A percentile compares a stretch with the other conserved stretches of the same genome.
phyloP scores from a whole-genome alignment of 2,113 vertebrate genomes.

The Phainopepla nitens region DNA sequence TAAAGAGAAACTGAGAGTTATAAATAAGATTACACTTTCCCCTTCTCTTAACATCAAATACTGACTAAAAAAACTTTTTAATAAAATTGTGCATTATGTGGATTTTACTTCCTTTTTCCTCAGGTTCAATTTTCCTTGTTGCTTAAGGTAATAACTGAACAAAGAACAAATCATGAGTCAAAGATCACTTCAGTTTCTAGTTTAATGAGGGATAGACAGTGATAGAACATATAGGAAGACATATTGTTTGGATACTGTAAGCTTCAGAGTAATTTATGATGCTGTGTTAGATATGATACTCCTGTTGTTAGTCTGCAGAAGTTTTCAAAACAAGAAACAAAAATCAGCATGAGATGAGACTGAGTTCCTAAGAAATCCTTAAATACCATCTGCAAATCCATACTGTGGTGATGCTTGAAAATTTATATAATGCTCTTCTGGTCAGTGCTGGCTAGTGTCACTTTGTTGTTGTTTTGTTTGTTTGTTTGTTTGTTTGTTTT shows the following conservation, averaged over 20 bases:
- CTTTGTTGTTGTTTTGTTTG: not conserved
- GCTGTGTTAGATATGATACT: not conserved
- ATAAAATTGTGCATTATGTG: not conserved
- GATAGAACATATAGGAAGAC: not conserved
- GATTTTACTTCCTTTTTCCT: not conserved
- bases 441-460: not conserved
- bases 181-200: not conserved
- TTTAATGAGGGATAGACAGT: not conserved
- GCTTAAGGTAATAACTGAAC: not conserved
- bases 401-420: not conserved
- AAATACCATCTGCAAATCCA: not conserved
- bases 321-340: not conserved
- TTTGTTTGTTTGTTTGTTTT: not conserved
- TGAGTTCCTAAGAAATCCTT: not conserved
- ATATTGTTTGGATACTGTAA: not conserved
- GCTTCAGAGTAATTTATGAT: not conserved
- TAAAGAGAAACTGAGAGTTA: not conserved
- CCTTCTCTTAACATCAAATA: not conserved
- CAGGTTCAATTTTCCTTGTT: not conserved
- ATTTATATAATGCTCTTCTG: not conserved
- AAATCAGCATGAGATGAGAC: not conserved
- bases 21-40: not conserved
- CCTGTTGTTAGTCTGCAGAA: not conserved
- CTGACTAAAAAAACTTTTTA: not conserved
- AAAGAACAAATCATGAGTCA: not conserved